Base-by-base conservation (phyloP, 2,113 vertebrate species). In the Jaculus jaculus region DNA sequence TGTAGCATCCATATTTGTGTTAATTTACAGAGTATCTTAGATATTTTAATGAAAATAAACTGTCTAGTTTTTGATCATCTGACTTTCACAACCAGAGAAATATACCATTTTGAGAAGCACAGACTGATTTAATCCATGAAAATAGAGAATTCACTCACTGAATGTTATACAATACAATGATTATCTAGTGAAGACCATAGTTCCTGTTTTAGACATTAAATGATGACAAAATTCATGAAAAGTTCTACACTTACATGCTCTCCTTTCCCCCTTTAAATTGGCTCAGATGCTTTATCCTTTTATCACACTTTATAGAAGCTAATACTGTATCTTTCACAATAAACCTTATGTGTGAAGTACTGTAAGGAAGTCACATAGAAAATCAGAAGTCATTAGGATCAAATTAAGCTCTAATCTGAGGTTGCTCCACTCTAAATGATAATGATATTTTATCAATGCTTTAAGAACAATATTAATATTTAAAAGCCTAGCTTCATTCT, bases 381-480 rank as follows among this genome's bases (percentile, higher is more conserved):
- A 91, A 30, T 68, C 91, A 95, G 88, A 84, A 82, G 63, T 94
- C 39, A 87, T 93, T 91, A 84, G 89, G 51, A 93, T 87, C 68
- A 96, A 95, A 90, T 87, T 84, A 93, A 94, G 65, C 23, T 51
- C 74, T 86, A 94, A 94, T 90, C 34, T 74, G 23, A 87, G 15
- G 68, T 87, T 84, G 34, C 23, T 66, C n/a, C 92, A 87, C 37
- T 95, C 58, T 84, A 96, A 89, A 92, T 87, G 18, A 97, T 95
- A 96, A 87, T 63, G 21, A 87, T 63, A 91, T 79, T 79, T 92
- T 89, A 94, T 78, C 51, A 94, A 21, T 94, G 81, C 73, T 94
- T 94, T 89, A 94, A 94, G 84, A 95, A 92, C 65, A 92, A 30
- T 23, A 83, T 88, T 90, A 94, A 89, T 87, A 93, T 34, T 94